Evolutionary conservation across 2,113 vertebrate genomes (phyloP), one percentile per base, ranked within the genome.

Genomic region (Cricetomys ansorgei): DNA sequence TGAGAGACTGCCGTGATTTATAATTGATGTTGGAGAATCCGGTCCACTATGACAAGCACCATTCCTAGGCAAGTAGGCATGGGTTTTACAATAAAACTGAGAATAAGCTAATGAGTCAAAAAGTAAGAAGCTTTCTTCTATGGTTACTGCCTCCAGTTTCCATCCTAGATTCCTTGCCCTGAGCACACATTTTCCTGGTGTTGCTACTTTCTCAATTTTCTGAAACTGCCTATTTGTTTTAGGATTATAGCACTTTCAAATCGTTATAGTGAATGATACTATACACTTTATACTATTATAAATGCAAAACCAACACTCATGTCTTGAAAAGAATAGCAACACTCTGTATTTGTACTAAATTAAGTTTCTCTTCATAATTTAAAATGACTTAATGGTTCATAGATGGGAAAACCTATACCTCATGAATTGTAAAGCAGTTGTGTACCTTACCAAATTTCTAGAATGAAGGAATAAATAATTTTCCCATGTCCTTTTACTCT

Each of bases 201-300:
- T 92, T 10, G 70, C 55, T 21, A 2, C 37, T 75, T 13, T 76
- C 6, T 40, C 48, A 84, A 69, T 92, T n/a, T 15, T 89, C 64
- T 79, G 57, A 83, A 94, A 95, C 73, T 86, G 10, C 37, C 34
- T 23, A 95, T 2, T 64, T 81, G 57, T 34, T 83, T 19, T 8
- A 69, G n/a, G 3, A 50, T 84, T 77, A 57, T 11, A 83, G 57
- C n/a, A 77, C 29, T 85, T 96, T 96, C 50, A 70, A 92, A 90
- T 62, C 13, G 9, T 59, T 11, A 73, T 16, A 70, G 7, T 0
- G 37, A 91, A 55, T 85, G 40, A 57, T 12, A 57, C 19, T 15
- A 7, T 27, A 25, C 21, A n/a, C 3, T 57, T 25, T 19, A 80
- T 10, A 57, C 2, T 73, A 43, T 34, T 73, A 40, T 21, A 11